Base-by-base conservation (phyloP, 2,888 invertebrate genomes). In the Drosophila nigricruria region DNA sequence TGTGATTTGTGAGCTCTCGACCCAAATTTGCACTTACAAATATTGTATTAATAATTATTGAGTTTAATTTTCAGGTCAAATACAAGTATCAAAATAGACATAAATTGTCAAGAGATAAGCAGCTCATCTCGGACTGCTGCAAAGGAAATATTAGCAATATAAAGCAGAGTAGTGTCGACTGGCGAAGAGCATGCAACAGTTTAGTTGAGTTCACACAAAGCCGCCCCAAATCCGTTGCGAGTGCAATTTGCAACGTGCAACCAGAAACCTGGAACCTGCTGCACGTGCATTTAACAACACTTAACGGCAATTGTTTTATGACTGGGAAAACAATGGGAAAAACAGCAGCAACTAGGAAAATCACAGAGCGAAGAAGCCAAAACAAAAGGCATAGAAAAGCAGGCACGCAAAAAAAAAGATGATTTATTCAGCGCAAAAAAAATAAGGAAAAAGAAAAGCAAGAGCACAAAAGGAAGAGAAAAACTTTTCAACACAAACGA, bases 261-360 rank as follows among this genome's bases (percentile, higher is more conserved):
- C 50, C 5, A 30, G 49, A 50, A 36, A 30, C n/a, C n/a, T 60
- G 32, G 30, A 49, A 56, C 34, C 43, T 52, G 50, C 57, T 68
- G 36, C 70, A 61, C 76, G 70, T 79, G 45, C 78, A 80, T 77
- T 86, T 74, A 72, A 74, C 82, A 73, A 73, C 89, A 89, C 88
- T 89, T 85, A 89, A 73, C 69, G 80, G 80, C 85, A 88, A 88
- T 86, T 89, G 89, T 80, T 86, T 89, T 84, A 84, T 75, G 87
- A 72, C 74, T 70, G 25, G 8, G 18, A 54, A 72, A 67, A 75
- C 64, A 72, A 64, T 62, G 12, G 40, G 23, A 53, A 68, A 52
- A 77, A 56, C 30, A 25, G 27, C 25, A 62, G 32, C 62, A 70
- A 47, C 77, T 71, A 38, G 58, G 27, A 50, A 73, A 78, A 70